Evolutionary conservation across 2,888 invertebrate species (phyloP).

Genomic region (Morpho deidamia): DNA sequence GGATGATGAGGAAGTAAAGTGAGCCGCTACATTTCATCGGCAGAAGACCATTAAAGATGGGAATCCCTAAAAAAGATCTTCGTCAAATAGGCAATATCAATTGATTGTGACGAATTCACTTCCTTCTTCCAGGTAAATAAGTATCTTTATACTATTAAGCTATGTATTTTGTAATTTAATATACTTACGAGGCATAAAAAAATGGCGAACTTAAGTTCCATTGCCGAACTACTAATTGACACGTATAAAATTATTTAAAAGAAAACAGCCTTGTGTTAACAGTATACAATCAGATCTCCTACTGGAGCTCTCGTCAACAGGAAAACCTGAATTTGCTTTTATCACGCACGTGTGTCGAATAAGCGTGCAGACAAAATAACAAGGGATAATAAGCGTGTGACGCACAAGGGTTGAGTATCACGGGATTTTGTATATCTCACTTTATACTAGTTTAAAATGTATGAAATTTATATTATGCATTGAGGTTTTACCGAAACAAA

Average conservation of each 20-base stretch:
- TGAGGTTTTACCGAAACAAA: too few species aligned
- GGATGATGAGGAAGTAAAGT: too few species aligned
- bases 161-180: too few species aligned
- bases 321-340: slow-evolving; percentile 50
- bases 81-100: too few species aligned
- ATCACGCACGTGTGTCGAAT: slow-evolving; percentile 45
- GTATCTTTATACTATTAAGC: too few species aligned
- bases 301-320: slow-evolving; percentile 52
- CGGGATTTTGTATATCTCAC: background rate
- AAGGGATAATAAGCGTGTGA: slow-evolving; percentile 6
- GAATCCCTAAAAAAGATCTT: too few species aligned
- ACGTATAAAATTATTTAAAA: background rate
- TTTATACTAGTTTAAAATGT: background rate
- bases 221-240: slow-evolving; percentile 20
- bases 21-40: too few species aligned
- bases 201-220: slow-evolving; percentile 44
- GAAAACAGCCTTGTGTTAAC: slow-evolving; percentile 31
- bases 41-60: background rate
- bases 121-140: too few species aligned
- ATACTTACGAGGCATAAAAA: slow-evolving; percentile 50
- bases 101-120: background rate
- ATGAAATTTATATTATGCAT: too few species aligned
- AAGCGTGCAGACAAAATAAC: slow-evolving; percentile 26
- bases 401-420: slow-evolving; percentile 14
- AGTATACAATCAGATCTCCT: slow-evolving; percentile 35